Evolutionary conservation across 2,113 vertebrate genomes (phyloP).

Genomic region (Theropithecus gelada): DNA sequence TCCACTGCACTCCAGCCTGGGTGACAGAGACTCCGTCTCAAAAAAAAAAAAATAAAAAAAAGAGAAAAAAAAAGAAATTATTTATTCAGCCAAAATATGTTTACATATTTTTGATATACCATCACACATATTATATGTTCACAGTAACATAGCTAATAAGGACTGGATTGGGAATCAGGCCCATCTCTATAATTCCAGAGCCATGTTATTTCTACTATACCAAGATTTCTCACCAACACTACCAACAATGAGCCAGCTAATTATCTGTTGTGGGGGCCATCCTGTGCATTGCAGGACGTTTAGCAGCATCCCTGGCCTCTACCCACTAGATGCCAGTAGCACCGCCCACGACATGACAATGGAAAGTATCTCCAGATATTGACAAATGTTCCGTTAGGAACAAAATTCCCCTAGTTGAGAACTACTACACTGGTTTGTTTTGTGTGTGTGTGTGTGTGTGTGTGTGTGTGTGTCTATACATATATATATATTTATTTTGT

Average conservation of each 20-base stretch:
- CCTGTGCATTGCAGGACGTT: background rate
- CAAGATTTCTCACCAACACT: background rate
- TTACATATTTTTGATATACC: background rate
- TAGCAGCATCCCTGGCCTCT: background rate
- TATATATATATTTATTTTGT: background rate
- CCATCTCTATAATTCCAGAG: background rate
- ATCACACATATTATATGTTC: background rate
- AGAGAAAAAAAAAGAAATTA: background rate
- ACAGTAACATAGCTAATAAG: background rate
- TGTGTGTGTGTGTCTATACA: no score
- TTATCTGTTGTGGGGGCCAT: background rate
- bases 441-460: no score
- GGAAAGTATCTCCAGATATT: slow-evolving; percentile 5
- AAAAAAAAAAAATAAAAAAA: background rate
- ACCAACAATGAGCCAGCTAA: background rate
- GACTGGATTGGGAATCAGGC: background rate
- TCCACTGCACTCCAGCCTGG: no score
- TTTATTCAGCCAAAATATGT: background rate
- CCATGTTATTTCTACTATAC: background rate
- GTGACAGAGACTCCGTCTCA: background rate
- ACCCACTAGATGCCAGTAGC: background rate
- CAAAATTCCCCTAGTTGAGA: background rate
- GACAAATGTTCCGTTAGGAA: background rate
- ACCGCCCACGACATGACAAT: background rate
- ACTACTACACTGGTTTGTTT: background rate